These are phyloP conservation scores for Rhynchonycteris naso DNA, from an alignment of 2,797 vertebrate genomes.

Conservation along the genomic window DNA sequence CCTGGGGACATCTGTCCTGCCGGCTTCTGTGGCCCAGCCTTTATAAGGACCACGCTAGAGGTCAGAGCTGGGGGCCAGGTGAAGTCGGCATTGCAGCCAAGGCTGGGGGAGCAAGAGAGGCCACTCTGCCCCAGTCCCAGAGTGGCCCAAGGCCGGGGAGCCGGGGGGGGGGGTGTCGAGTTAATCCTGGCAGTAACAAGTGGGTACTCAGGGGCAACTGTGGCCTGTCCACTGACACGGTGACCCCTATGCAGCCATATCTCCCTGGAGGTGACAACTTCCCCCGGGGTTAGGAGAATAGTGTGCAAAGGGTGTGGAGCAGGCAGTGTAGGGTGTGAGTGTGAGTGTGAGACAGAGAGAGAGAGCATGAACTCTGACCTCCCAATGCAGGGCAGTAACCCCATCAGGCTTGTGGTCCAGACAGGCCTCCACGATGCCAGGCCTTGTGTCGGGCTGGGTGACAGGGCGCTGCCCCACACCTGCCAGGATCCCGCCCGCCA, in stretches of 20 bases:
- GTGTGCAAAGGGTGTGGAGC: not conserved
- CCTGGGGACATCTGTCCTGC: not conserved
- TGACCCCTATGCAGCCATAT: not conserved
- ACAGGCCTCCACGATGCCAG: not conserved
- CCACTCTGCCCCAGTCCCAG: not conserved
- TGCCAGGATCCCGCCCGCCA: not conserved
- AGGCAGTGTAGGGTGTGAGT: too few relatives aligned
- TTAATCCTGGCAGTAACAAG: rapidly evolving
- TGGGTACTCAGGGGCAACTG: rapidly evolving
- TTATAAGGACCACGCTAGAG: not conserved
- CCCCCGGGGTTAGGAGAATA: not conserved
- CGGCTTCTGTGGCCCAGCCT: not conserved
- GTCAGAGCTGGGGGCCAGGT: not conserved
- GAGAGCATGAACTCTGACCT: not conserved
- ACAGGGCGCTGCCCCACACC: not conserved
- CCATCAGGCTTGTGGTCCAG: not conserved
- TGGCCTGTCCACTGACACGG: not conserved
- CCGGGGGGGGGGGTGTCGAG: too few relatives aligned
- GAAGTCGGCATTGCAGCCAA: rapidly evolving
- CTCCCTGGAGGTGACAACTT: rapidly evolving
- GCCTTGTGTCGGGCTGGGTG: not conserved
- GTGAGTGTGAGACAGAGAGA: not conserved
- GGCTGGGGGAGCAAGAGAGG: not conserved
- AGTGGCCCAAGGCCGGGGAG: not conserved
- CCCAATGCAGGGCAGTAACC: not conserved